Evolutionary conservation across 2,797 vertebrate genomes (phyloP).

Genomic region (Neostethus bicornis): DNA sequence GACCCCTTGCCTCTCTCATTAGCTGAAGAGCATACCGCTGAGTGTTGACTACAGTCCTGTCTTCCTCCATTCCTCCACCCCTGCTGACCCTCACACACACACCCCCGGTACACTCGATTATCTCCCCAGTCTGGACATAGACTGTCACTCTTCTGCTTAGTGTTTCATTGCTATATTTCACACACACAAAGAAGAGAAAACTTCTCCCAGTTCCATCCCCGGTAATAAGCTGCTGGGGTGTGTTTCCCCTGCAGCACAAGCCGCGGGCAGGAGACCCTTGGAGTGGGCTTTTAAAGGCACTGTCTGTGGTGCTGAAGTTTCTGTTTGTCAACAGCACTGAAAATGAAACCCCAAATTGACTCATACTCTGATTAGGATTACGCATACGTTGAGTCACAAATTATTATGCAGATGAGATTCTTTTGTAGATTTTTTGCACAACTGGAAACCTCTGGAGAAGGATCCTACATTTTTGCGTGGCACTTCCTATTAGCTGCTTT

Average conservation of each 20-base stretch:
- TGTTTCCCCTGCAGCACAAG: constrained; percentile 20
- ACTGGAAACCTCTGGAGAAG: no score
- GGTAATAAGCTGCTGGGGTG: constrained; percentile 28
- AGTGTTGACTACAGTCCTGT: constrained; percentile 72
- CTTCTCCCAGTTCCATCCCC: constrained; percentile 6
- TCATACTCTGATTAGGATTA: no score
- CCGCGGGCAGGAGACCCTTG: constrained; percentile 24
- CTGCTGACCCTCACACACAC: constrained; percentile 21
- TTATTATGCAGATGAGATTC: no score
- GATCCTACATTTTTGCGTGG: no score
- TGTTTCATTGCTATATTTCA: constrained; percentile 41
- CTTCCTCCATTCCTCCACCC: constrained; percentile 50
- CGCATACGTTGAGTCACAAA: no score
- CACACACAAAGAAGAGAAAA: constrained; percentile 3
- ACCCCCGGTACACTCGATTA: constrained; percentile 13
- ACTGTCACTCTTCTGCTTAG: constrained; percentile 57
- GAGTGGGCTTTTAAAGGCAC: constrained; percentile 27
- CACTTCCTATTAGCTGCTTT: no score
- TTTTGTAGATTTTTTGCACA: no score
- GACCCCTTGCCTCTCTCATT: constrained; percentile 81
- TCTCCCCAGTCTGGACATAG: constrained; percentile 36
- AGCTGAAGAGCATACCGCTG: constrained; percentile 77
- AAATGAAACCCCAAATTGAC: no score
- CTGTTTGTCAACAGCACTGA: no score
- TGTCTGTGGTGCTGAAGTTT: constrained; percentile 66